Base-by-base conservation (phyloP, 2,888 invertebrate species). In the Drosophila seclusa region DNA sequence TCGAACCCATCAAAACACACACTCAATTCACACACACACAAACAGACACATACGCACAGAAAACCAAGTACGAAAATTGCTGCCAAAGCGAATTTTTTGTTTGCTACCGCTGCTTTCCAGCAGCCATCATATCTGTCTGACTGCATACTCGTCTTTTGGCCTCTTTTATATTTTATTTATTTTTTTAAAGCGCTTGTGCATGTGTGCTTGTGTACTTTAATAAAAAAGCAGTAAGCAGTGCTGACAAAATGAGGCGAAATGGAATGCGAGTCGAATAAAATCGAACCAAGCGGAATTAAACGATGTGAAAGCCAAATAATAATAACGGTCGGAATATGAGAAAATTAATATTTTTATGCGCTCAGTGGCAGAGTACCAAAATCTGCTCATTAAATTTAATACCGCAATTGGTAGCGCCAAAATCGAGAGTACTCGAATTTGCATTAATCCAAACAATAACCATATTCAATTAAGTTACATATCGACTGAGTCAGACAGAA, bases 261-360 rank as follows among this genome's bases (percentile, higher is more conserved):
- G 52, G 65, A 70, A 83, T 59, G 54, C 55, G 45, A 67, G 49
- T 40, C 50, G 48, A 61, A 54, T 27, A n/a, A n/a, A 45, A 65
- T 32, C 45, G 36, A 62, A 49, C 42, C n/a, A 52, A 45, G 52
- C 24, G 27, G 45, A 65, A 48, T 50, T 48, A 52, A 75, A 67
- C 57, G 48, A 73, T 72, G 68, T 62, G 64, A 63, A 77, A 58
- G 38, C 40, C 45, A 69, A 75, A 76, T 68, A 76, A 77, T 52
- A 81, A 82, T 75, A 84, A 82, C 67, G 73, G 49, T 63, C 73
- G 71, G 73, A 71, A 82, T 82, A 84, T 87, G 87, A 66, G 73
- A 78, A 82, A 84, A 85, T 85, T 85, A 87, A 85, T 85, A 79
- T 76, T 84, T 73, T 66, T 60, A 60, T 68, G 65, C 64, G 36